Percentiles rank a stretch among this genome's conserved stretches.
Conservation (phyloP, 1,140 invertebrate genomes). For the Drosophila littoralis region DNA sequence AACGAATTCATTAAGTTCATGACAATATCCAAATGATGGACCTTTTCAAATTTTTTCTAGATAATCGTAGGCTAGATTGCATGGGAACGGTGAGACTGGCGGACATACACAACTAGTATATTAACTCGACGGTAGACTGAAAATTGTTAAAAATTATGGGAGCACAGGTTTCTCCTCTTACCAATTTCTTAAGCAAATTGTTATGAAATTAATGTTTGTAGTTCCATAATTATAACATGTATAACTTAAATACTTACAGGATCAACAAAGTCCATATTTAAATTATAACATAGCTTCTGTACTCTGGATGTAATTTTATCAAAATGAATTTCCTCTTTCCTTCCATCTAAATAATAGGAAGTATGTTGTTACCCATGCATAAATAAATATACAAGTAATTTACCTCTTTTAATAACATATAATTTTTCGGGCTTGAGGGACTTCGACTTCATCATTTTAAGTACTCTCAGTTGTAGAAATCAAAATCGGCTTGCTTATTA, state of each 20-base stretch:
- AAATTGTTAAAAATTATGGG: no score
- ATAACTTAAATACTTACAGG: constrained; percentile 89
- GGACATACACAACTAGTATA: no score
- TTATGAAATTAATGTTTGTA: no score
- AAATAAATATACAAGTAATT: constrained; percentile 37
- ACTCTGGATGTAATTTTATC: constrained; percentile 99
- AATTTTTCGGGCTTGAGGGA: constrained; percentile 80
- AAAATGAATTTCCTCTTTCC: constrained; percentile 97
- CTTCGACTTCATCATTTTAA: constrained; percentile 30
- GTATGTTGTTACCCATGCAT: not conserved
- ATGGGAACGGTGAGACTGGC: no score
- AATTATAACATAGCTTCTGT: constrained; percentile 96
- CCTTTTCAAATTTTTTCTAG: no score
- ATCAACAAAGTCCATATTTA: constrained; percentile 98
- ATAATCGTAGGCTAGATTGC: no score
- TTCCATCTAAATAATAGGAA: constrained; percentile 88
- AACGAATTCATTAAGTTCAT: no score
- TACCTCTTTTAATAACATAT: constrained; percentile 84
- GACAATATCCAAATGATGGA: no score
- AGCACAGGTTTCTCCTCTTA: no score
- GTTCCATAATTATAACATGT: no score
- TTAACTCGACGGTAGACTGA: no score
- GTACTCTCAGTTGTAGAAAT: not conserved
- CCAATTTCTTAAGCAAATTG: no score
- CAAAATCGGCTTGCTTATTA: not conserved